These are phyloP conservation scores for Archilochus colubris DNA, from an alignment of 2,113 vertebrate genomes.

Conservation along the genomic window DNA sequence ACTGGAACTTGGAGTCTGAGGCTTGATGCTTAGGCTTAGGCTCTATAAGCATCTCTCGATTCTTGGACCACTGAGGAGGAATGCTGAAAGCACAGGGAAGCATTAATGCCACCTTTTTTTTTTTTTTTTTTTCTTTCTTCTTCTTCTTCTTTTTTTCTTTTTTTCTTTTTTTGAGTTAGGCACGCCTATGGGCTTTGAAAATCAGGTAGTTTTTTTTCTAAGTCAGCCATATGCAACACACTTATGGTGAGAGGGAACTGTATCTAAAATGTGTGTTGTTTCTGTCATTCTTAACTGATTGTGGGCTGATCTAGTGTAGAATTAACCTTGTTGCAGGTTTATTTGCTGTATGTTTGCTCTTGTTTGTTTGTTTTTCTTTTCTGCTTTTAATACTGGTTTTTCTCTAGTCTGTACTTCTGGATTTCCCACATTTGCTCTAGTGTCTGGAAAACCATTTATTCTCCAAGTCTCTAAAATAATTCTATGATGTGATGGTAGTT, in stretches of 20 bases:
- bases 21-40: background rate
- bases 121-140: no score
- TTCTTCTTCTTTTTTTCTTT: no score
- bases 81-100: background rate
- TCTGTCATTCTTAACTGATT: background rate
- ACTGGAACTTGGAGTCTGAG: background rate
- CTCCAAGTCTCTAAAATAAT: background rate
- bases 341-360: background rate
- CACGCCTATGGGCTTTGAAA: background rate
- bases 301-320: background rate
- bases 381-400: background rate
- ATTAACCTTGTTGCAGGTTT: background rate
- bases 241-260: background rate
- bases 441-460: background rate
- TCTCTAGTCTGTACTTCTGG: background rate
- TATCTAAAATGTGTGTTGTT: background rate
- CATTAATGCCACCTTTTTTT: no score
- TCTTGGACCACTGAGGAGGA: background rate
- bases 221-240: background rate
- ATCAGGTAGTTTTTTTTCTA: background rate
- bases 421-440: background rate
- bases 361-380: rapidly evolving
- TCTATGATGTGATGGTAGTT: background rate
- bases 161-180: background rate
- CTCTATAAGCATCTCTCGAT: no score